Base-by-base conservation (phyloP, 2,113 vertebrate genomes). In the Lethenteron camtschaticum region DNA sequence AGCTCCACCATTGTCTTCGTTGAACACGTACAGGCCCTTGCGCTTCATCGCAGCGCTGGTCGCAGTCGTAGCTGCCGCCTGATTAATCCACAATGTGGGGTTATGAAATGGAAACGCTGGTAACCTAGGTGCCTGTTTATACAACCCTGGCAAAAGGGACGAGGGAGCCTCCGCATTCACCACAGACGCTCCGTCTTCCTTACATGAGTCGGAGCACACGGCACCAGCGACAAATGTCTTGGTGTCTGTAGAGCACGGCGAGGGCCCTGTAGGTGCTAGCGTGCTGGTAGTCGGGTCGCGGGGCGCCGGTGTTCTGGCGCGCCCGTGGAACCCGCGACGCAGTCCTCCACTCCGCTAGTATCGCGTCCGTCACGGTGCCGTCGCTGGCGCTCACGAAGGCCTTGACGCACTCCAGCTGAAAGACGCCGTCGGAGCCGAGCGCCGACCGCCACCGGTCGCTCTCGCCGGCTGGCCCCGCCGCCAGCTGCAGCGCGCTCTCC, bases 391-490 rank as follows among this genome's bases (percentile, higher is more conserved):
- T 76, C 77, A 88, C 78, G 81, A 86, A 83, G 75, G 77, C 81
- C 76, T 79, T 84, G 74, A 96, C 82, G 68, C 76, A 77, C 63
- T 81, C 82, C 73, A 94, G 77, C 73, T 80, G 80, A 78, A 87
- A 79, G 68, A 89, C 79, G 58, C 77, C 87, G 72, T 79, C 80
- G 70, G 71, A 20, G 41, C 83, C 89, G 75, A 96, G 78, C 18
- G 84, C 84, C 9, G 90, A 92, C 76, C 85, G 83, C 90, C 90
- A 99, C 77, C 86, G 85, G 76, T 84, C 79, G 72, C 87, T 91
- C 79, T 87, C 79, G 72, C 85, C 86, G 72, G 76, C 87, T 75
- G 85, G 88, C 81, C 82, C 83, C 58, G 81, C 82, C 71, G 84
- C 83, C 82, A 89, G 78, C 80, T 85, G 78, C 76, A 95, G 75